A percentile compares a stretch with the other conserved stretches of the same genome.
These are phyloP conservation scores for Pachymerium ferrugineum DNA, from an alignment of 2,888 invertebrate genomes.

Conservation along the genomic window DNA sequence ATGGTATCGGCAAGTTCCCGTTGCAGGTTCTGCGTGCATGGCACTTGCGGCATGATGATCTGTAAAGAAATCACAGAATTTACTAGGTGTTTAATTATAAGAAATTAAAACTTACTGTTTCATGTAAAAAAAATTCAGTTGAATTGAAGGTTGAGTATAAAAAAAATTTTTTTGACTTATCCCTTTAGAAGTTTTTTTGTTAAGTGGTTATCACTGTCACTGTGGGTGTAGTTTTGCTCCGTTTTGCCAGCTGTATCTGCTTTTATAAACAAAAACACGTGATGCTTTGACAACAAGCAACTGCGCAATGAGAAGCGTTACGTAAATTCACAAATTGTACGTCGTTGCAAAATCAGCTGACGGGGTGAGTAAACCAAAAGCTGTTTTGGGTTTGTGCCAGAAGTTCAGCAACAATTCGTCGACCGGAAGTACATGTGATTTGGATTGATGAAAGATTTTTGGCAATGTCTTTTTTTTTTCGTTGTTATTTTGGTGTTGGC, in stretches of 20 bases:
- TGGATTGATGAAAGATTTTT: too few relatives aligned
- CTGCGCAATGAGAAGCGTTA: constrained; percentile 21
- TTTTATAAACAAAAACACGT: not conserved
- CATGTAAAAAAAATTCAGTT: not conserved
- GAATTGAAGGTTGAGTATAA: too few relatives aligned
- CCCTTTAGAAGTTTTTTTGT: too few relatives aligned
- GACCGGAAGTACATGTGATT: too few relatives aligned
- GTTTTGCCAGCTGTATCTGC: not conserved
- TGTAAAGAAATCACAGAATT: not conserved
- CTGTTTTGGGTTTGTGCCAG: not conserved
- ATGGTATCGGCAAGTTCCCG: constrained; percentile 84
- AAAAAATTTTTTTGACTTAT: too few relatives aligned
- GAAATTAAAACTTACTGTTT: not conserved
- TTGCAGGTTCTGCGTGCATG: constrained; percentile 55
- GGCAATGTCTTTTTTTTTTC: too few relatives aligned
- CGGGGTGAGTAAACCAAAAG: constrained; percentile 22
- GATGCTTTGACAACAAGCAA: not conserved
- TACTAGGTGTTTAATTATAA: not conserved
- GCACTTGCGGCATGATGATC: constrained; percentile 39
- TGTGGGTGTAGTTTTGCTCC: not conserved
- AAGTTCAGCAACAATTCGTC: not conserved
- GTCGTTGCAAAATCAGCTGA: constrained; percentile 23
- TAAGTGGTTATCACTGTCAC: too few relatives aligned
- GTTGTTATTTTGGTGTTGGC: too few relatives aligned
- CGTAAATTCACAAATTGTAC: not conserved